These are phyloP conservation scores for Dissostichus mawsoni DNA, from an alignment of 2,113 vertebrate species.

Conservation along the genomic window DNA sequence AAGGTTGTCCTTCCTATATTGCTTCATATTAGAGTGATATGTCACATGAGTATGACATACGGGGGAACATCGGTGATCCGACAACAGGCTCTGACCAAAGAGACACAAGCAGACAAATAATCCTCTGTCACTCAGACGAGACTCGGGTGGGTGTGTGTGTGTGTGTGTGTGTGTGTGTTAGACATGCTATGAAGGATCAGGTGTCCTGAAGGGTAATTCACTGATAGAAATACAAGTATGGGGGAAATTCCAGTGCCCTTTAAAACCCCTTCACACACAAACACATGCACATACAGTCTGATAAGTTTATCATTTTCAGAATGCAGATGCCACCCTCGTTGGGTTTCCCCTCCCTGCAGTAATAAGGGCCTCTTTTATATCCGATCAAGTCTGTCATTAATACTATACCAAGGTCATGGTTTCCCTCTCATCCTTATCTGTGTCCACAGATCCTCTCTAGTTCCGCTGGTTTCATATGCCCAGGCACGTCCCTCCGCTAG, in stretches of 20 bases:
- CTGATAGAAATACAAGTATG: constrained; percentile 45
- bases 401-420: constrained; percentile 51
- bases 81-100: constrained; percentile 43
- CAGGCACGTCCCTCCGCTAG: constrained; percentile 18
- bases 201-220: constrained; percentile 75
- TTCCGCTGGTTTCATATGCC: constrained; percentile 41
- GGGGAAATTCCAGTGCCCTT: constrained; percentile 68
- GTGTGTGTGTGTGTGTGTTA: constrained; percentile 24
- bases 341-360: constrained; percentile 58
- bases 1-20: constrained; percentile 18
- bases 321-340: constrained; percentile 14
- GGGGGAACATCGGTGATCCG: constrained; percentile 26
- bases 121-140: constrained; percentile 45
- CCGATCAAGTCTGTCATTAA: constrained; percentile 58
- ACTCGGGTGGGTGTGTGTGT: constrained; percentile 14
- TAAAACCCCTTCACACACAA: constrained; percentile 34
- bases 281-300: constrained; percentile 45
- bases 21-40: constrained; percentile 43
- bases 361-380: constrained; percentile 54
- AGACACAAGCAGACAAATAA: constrained; percentile 42
- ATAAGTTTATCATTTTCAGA: constrained; percentile 60
- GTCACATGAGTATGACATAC: constrained; percentile 28
- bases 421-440: constrained; percentile 43
- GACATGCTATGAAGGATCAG: constrained; percentile 44
- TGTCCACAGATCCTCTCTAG: constrained; percentile 40